Evolutionary conservation across 2,888 invertebrate genomes (phyloP), one percentile per base, ranked within the genome.

Genomic region (Thelaira solivaga): DNA sequence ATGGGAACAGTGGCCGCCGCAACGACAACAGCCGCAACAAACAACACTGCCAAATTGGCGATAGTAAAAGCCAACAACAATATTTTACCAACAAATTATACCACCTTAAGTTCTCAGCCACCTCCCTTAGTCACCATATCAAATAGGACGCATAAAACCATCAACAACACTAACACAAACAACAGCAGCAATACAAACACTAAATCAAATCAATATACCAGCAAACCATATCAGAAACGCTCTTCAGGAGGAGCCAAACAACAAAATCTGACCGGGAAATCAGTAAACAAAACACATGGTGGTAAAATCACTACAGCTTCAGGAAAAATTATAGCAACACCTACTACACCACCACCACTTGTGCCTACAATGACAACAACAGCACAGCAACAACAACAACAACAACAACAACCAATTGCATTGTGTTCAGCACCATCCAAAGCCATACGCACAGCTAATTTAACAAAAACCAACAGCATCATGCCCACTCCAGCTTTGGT

Each of bases 151-250:
- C 57, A 73, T 57, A 39, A 61, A 41, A 55, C 39, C 24, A 20
- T 59, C 64, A 47, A 20, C 62, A 11, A 11, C 61, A 10, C 13
- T 29, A 26, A 43, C 43, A 36, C n/a, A 7, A 57, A 57, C n/a
- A 8, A 5, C 36, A 51, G 8, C 24, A 51, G 49, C 11, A 36
- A 8, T 13, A 31, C 57, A 7, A 86, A 84, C 65, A 84, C 85
- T 22, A 72, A 72, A 47, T 22, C 39, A 1, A 39, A 47, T 31
- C 72, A 55, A 57, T 64, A 47, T 10, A 7, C 26, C 18, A 80
- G 82, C 22, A 88, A 86, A 68, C 87, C 87, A 13, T 87, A 87
- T 80, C 87, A 87, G 47, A 86, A 86, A 81, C 84, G 86, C 10
- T 26, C 81, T 18, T 61, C 82, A 24, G 20, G n/a, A n/a, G 36